These are phyloP conservation scores for Gracilinanus agilis DNA, from an alignment of 2,113 vertebrate genomes.

Conservation along the genomic window DNA sequence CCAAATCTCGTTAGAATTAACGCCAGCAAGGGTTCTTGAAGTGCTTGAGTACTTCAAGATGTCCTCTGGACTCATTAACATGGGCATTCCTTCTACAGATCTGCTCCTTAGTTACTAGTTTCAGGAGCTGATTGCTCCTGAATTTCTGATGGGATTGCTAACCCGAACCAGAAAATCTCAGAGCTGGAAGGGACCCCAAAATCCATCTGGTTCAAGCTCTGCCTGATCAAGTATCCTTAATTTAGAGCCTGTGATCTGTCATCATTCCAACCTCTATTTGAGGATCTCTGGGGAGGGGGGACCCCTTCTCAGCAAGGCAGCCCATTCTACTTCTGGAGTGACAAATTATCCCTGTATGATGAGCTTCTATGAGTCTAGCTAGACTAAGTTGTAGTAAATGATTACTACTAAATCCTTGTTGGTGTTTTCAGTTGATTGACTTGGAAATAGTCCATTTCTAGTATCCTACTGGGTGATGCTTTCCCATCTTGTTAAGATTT, in stretches of 20 bases:
- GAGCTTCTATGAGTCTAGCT: not conserved
- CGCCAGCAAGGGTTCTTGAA: not conserved
- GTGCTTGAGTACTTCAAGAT: not conserved
- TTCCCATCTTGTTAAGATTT: not conserved
- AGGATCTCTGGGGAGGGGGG: not conserved
- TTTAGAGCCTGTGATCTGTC: not conserved
- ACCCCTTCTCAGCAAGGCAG: not conserved
- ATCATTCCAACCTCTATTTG: not conserved
- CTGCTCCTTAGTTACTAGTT: not conserved
- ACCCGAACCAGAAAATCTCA: not conserved
- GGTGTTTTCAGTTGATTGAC: not conserved
- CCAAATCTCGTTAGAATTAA: slow-evolving; percentile 11
- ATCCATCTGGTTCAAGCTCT: not conserved
- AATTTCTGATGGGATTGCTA: not conserved
- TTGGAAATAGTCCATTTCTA: not conserved
- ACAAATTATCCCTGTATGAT: not conserved
- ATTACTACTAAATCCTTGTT: not conserved
- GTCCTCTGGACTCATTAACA: not conserved
- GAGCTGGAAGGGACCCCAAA: slow-evolving; percentile 25
- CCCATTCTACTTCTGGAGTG: not conserved
- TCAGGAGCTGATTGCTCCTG: not conserved
- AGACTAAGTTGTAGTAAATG: not conserved
- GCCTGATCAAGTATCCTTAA: not conserved
- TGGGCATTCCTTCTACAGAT: not conserved
- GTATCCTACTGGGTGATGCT: not conserved